Percentiles rank a stretch among this genome's conserved stretches.
Conservation (phyloP, 2,113 vertebrate genomes). For the Thamnaconus septentrionalis region DNA sequence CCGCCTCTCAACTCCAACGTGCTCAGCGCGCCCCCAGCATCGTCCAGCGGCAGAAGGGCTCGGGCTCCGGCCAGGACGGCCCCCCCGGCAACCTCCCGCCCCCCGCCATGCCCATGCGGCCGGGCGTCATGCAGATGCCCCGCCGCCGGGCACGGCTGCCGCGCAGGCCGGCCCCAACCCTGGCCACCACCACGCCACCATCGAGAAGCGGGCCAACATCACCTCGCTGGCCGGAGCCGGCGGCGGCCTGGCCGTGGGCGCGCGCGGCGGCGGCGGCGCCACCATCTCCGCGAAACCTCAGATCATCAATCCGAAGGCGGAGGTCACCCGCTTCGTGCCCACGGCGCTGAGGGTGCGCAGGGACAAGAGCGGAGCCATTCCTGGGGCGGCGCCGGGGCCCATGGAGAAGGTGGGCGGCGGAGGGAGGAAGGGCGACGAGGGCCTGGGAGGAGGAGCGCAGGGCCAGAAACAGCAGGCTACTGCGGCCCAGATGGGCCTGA, state of each 20-base stretch:
- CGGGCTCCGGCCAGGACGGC: constrained; percentile 70
- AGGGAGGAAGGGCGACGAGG: constrained; percentile 78
- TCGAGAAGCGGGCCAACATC: constrained; percentile 79
- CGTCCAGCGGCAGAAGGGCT: constrained; percentile 90
- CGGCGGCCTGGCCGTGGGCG: constrained; percentile 41
- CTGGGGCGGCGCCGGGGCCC: constrained; percentile 27
- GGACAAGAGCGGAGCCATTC: constrained; percentile 77
- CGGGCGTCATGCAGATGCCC: constrained; percentile 76
- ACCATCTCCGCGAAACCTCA: constrained; percentile 98
- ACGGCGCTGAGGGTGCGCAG: constrained; percentile 91
- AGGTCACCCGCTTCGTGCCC: constrained; percentile 96
- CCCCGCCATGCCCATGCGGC: constrained; percentile 69
- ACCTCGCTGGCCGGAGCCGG: constrained; percentile 56
- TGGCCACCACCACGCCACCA: constrained; percentile 54
- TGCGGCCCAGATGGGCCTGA: constrained; percentile 64
- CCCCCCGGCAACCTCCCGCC: constrained; percentile 66
- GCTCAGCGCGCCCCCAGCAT: constrained; percentile 91
- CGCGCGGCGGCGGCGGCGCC: constrained; percentile 67
- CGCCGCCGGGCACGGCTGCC: constrained; percentile 73
- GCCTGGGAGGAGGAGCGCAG: constrained; percentile 56
- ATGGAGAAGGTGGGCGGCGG: constrained; percentile 61
- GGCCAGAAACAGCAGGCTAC: constrained; percentile 68
- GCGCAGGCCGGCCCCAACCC: constrained; percentile 25
- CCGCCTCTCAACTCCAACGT: constrained; percentile 87
- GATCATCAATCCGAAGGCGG: constrained; percentile 96